Evolutionary conservation across 2,113 vertebrate genomes (phyloP), one percentile per base, ranked within the genome.

Genomic region (Neolamprologus longior): DNA sequence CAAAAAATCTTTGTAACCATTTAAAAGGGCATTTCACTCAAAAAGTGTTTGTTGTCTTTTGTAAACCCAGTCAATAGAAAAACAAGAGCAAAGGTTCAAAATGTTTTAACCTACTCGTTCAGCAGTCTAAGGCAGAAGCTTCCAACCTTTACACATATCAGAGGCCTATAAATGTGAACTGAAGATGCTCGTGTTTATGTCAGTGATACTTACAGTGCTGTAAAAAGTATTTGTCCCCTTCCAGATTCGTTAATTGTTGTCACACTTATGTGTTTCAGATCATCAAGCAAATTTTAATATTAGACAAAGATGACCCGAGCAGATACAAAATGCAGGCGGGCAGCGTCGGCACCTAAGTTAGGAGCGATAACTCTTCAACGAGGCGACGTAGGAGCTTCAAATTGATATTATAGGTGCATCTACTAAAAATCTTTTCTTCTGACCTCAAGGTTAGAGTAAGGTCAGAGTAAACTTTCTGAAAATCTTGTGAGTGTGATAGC

Each of bases 41-140:
- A 17, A 73, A 73, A 57, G 2, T 14, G 17, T 45, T 31, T 50
- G 26, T 8, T 31, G 47, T 78, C 9, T 31, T 31, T 78, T 19
- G 17, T 33, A 78, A 78, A 78, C 26, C 15, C 15, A 50, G 73
- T 50, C 14, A 37, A 28, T 2, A 86, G 79, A 52, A 57, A 86
- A 50, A 47, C 3, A 52, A 9, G 63, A 50, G 14, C 24, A 81
- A 81, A 83, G 7, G 7, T 24, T 33, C 79, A 45, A 33, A 40
- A 26, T 15, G 11, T 81, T 61, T 54, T 5, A 24, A 53, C 58
- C 5, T 50, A 5, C 33, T 78, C 21, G 12, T 63, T 85, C 66
- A 80, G 78, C 37, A 40, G 47, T 37, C n/a, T 31, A 17, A 52
- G n/a, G 24, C 81, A 12, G 40, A 11, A 21, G 4, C 17, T 58